Evolutionary conservation across 2,888 invertebrate genomes (phyloP).

Genomic region (Coleophora deauratella): DNA sequence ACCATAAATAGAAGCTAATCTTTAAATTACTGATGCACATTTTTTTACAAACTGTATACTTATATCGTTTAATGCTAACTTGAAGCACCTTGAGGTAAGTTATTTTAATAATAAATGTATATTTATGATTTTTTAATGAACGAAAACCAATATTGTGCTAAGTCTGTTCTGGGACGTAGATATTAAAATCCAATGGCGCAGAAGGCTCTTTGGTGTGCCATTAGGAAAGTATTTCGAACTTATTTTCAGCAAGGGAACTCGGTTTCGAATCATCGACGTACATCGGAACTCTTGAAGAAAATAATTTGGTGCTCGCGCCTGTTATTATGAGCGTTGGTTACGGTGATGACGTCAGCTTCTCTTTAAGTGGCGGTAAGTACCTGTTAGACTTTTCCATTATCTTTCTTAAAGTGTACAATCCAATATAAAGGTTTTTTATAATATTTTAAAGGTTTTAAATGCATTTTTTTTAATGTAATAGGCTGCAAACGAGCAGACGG

Average conservation of each 20-base stretch:
- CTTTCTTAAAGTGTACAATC: too few species aligned
- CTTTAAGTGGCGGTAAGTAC: slow-evolving; percentile 41
- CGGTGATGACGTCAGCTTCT: slow-evolving; percentile 30
- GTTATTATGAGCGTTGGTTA: slow-evolving; percentile 36
- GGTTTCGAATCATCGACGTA: slow-evolving; percentile 39
- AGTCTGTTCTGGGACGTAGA: neutral
- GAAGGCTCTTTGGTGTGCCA: slow-evolving; percentile 13
- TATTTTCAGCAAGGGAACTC: slow-evolving; percentile 39
- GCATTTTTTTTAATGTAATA: too few species aligned
- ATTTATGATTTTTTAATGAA: neutral
- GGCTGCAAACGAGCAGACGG: too few species aligned
- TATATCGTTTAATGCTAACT: too few species aligned
- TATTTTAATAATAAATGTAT: too few species aligned
- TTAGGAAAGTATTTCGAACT: neutral
- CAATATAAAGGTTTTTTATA: too few species aligned
- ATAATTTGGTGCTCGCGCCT: slow-evolving; percentile 24
- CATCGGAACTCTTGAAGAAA: slow-evolving; percentile 35
- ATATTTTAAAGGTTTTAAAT: too few species aligned
- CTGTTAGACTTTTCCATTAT: too few species aligned
- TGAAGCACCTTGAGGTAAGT: too few species aligned
- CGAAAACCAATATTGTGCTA: neutral
- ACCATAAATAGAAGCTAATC: too few species aligned
- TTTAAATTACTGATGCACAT: too few species aligned
- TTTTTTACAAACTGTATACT: too few species aligned
- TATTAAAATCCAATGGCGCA: slow-evolving; percentile 1